Conservation (phyloP, 2,888 invertebrate genomes). For the Serripes groenlandicus region DNA sequence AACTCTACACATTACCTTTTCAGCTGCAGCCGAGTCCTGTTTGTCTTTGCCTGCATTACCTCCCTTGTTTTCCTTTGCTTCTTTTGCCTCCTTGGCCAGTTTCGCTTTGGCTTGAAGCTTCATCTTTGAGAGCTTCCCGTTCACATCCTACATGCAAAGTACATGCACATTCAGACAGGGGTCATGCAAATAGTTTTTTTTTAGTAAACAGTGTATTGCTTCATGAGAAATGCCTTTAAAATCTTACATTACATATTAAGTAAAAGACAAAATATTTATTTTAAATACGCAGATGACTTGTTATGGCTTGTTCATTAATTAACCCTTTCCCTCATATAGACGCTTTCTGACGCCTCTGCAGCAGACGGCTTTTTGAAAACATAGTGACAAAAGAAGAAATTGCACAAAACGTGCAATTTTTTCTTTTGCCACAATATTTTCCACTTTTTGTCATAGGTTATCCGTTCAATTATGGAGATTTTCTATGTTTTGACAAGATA, state of each 20-base stretch:
- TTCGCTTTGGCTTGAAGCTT: slow-evolving; percentile 86
- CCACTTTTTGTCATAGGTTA: too few species aligned
- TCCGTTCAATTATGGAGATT: too few species aligned
- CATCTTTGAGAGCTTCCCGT: slow-evolving; percentile 85
- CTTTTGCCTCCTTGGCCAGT: slow-evolving; percentile 81
- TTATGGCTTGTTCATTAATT: too few species aligned
- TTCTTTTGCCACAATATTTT: neutral
- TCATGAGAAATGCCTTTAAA: neutral
- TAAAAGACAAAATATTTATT: too few species aligned
- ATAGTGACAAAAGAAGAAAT: neutral
- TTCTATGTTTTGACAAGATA: too few species aligned
- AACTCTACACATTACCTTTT: slow-evolving; percentile 4
- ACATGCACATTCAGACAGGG: neutral
- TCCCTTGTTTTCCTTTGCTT: slow-evolving; percentile 52
- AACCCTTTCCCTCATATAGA: too few species aligned
- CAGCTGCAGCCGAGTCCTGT: neutral
- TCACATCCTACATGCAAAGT: slow-evolving; percentile 81
- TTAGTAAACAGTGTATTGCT: neutral
- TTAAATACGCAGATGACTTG: too few species aligned
- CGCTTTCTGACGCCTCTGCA: too few species aligned
- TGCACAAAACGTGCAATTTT: neutral
- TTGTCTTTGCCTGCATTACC: slow-evolving; percentile 39
- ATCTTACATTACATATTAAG: too few species aligned
- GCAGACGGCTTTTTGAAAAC: too few species aligned
- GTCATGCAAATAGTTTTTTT: neutral